A percentile compares a stretch with the other conserved stretches of the same genome.
phyloP scores from a whole-genome alignment of 2,888 invertebrate species.

The Heterodera filipjevi region DNA sequence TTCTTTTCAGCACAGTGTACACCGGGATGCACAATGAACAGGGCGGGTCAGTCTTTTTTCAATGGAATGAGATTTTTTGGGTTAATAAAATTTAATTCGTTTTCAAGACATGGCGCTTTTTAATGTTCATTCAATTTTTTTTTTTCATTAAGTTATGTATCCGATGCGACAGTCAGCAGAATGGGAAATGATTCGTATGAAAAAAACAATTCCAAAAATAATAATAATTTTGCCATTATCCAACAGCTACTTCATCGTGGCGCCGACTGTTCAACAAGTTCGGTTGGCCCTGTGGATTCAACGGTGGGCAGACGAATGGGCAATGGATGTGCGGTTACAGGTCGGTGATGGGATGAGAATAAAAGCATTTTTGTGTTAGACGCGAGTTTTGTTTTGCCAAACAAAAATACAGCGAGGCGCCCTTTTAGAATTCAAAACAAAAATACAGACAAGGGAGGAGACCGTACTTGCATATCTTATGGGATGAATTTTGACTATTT shows the following conservation, averaged over 20 bases:
- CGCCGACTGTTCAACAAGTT: slow-evolving; percentile 94
- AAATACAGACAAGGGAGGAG: no score
- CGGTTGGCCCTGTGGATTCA: slow-evolving; percentile 85
- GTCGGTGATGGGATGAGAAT: no score
- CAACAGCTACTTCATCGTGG: slow-evolving; percentile 93
- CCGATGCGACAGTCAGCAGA: slow-evolving; percentile 91
- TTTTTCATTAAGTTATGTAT: slow-evolving; percentile 76
- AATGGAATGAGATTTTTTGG: no score
- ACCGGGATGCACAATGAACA: slow-evolving; percentile 94
- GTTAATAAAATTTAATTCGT: no score
- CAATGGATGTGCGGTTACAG: slow-evolving; percentile 55
- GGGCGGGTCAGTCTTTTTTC: slow-evolving; percentile 74
- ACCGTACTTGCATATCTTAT: no score
- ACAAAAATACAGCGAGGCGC: no score
- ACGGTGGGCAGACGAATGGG: slow-evolving; percentile 68
- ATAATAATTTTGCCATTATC: slow-evolving; percentile 20
- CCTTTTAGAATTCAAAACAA: no score
- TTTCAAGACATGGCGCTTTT: no score
- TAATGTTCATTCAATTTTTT: background rate
- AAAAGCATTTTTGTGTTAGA: no score
- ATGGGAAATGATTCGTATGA: slow-evolving; percentile 83
- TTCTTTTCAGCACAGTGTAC: slow-evolving; percentile 78
- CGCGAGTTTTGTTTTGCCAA: no score
- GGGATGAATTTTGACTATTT: no score
- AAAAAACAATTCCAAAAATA: background rate